phyloP scores from a whole-genome alignment of 2,888 invertebrate genomes.

The Spodoptera picta region DNA sequence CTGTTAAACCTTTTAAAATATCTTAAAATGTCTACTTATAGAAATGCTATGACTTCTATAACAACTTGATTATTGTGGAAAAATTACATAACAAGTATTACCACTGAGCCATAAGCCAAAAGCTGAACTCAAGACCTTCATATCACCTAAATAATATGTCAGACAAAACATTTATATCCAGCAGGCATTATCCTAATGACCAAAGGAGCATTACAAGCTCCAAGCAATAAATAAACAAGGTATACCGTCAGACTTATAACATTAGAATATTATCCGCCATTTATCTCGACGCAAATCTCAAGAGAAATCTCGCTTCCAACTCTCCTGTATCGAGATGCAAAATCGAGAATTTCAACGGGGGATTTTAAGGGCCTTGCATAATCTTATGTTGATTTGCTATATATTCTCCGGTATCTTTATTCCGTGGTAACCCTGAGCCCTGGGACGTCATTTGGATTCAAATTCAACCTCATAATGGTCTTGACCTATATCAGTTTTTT shows the following conservation, averaged over 20 bases:
- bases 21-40: too few relatives aligned
- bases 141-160: not conserved
- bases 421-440: not conserved
- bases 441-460: too few relatives aligned
- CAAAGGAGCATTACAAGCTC: slow-evolving; percentile 9
- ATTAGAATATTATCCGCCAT: slow-evolving; percentile 43
- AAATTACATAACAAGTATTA: too few relatives aligned
- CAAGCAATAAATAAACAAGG: slow-evolving; percentile 22
- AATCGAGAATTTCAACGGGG: slow-evolving; percentile 32
- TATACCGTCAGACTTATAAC: slow-evolving; percentile 20
- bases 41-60: too few relatives aligned
- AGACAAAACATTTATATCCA: slow-evolving; percentile 3
- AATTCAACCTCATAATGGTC: too few relatives aligned
- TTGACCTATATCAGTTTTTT: too few relatives aligned
- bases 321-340: slow-evolving; percentile 20
- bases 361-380: slow-evolving; percentile 17
- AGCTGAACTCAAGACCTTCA: too few relatives aligned
- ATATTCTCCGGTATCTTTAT: not conserved
- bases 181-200: slow-evolving; percentile 16
- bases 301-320: slow-evolving; percentile 17
- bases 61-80: too few relatives aligned
- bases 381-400: slow-evolving; percentile 6
- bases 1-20: too few relatives aligned
- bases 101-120: too few relatives aligned
- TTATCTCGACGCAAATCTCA: slow-evolving; percentile 37